A percentile compares a stretch with the other conserved stretches of the same genome.
Conservation (phyloP, 1,140 invertebrate species). For the Episyrphus balteatus region DNA sequence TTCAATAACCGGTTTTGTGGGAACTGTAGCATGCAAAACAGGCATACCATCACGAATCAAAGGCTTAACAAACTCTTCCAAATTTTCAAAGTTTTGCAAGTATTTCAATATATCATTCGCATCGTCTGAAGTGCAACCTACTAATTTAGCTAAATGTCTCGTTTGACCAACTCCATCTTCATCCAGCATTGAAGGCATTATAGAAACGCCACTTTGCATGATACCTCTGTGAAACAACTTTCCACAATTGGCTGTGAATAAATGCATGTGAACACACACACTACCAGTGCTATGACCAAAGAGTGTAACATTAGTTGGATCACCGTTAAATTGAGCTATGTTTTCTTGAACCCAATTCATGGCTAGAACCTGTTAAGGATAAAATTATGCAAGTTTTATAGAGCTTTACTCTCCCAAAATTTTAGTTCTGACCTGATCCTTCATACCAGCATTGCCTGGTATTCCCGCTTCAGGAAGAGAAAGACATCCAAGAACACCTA, state of each 20-base stretch:
- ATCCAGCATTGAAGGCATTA: slow-evolving; percentile 18
- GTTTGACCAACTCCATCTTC: neutral
- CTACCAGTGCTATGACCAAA: slow-evolving; percentile 34
- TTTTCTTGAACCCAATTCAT: slow-evolving; percentile 35
- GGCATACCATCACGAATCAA: neutral
- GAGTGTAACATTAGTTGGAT: slow-evolving; percentile 28
- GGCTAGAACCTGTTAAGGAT: slow-evolving; percentile 32
- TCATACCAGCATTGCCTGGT: slow-evolving; percentile 49
- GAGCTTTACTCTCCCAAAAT: no score
- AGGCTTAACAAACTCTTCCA: neutral
- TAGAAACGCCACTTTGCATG: slow-evolving; percentile 41
- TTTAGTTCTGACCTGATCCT: slow-evolving; percentile 49
- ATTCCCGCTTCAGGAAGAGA: slow-evolving; percentile 40
- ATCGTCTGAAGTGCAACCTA: slow-evolving; percentile 23
- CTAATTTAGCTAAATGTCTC: slow-evolving; percentile 11
- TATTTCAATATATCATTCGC: slow-evolving; percentile 26
- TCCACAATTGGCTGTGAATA: slow-evolving; percentile 21
- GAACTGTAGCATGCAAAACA: slow-evolving; percentile 41
- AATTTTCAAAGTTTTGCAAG: slow-evolving; percentile 10
- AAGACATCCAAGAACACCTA: slow-evolving; percentile 47
- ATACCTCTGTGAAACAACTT: slow-evolving; percentile 49
- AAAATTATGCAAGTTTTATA: no score
- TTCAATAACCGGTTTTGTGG: neutral
- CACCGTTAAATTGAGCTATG: slow-evolving; percentile 30
- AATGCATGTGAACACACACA: slow-evolving; percentile 20